Percentiles rank a stretch among this genome's conserved stretches.
phyloP scores from a whole-genome alignment of 2,113 vertebrate species.

The Eulemur rufifrons region DNA sequence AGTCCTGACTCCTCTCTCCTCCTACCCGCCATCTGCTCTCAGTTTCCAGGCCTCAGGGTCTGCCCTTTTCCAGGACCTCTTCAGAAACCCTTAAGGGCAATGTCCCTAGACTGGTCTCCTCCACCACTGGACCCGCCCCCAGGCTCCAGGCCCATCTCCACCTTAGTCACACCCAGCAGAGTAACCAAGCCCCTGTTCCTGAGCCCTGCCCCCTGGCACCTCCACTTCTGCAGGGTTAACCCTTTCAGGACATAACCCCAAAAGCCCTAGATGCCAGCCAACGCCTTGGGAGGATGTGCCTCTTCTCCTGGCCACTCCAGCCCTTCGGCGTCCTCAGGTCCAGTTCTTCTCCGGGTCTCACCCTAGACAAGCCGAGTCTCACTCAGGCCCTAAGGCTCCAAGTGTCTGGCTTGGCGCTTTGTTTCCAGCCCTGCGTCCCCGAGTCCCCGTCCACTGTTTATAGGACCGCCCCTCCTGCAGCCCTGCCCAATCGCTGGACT shows the following conservation, averaged over 20 bases:
- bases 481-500: neutral
- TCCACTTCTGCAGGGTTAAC: neutral
- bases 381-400: neutral
- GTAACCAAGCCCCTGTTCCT: neutral
- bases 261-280: neutral
- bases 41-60: neutral
- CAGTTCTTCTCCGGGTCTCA: neutral
- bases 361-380: neutral
- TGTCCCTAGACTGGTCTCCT: neutral
- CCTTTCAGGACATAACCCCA: neutral
- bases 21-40: too few species aligned
- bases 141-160: neutral
- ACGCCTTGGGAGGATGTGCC: neutral
- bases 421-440: neutral
- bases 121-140: neutral
- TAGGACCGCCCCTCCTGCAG: fast-evolving
- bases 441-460: neutral
- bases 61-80: neutral
- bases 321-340: neutral
- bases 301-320: neutral
- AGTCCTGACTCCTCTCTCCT: neutral
- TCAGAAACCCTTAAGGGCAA: neutral
- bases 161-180: neutral
- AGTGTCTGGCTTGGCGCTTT: neutral
- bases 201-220: neutral